Percentiles rank a stretch among this genome's conserved stretches.
phyloP scores from a whole-genome alignment of 2,797 vertebrate genomes.

The Bradypus variegatus region DNA sequence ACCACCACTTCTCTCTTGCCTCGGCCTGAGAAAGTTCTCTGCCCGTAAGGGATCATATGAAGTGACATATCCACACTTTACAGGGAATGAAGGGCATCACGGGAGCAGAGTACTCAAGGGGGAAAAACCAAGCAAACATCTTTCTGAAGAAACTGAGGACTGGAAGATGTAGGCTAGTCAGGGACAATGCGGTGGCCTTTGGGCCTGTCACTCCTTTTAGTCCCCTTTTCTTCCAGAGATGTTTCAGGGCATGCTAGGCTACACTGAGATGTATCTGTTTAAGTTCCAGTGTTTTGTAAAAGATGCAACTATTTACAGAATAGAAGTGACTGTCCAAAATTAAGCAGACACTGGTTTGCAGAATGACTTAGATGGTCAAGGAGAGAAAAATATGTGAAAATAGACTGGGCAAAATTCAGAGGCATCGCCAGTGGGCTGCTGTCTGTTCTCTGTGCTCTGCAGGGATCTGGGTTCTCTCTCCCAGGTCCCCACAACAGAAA shows the following conservation, averaged over 20 bases:
- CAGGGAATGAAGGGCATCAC: too few species aligned
- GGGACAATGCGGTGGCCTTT: background rate
- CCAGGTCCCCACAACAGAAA: fast-evolving
- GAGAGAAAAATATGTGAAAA: background rate
- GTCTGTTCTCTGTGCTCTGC: background rate
- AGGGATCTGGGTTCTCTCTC: too few species aligned
- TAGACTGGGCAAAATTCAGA: background rate
- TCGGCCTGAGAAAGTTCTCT: background rate
- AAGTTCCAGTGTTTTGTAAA: background rate
- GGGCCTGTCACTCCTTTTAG: fast-evolving
- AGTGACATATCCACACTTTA: too few species aligned
- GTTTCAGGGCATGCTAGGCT: background rate
- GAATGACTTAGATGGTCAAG: background rate
- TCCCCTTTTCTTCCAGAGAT: background rate
- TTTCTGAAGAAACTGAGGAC: background rate
- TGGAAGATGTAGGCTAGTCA: fast-evolving
- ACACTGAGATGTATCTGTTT: background rate
- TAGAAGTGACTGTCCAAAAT: background rate
- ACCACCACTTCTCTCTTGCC: background rate
- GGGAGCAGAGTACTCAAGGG: too few species aligned
- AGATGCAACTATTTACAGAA: background rate
- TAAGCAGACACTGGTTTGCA: background rate
- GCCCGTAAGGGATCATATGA: background rate
- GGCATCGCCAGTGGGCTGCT: background rate
- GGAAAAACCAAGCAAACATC: background rate